Base-by-base conservation (phyloP, 2,888 invertebrate species). In the Brenthis daphne region DNA sequence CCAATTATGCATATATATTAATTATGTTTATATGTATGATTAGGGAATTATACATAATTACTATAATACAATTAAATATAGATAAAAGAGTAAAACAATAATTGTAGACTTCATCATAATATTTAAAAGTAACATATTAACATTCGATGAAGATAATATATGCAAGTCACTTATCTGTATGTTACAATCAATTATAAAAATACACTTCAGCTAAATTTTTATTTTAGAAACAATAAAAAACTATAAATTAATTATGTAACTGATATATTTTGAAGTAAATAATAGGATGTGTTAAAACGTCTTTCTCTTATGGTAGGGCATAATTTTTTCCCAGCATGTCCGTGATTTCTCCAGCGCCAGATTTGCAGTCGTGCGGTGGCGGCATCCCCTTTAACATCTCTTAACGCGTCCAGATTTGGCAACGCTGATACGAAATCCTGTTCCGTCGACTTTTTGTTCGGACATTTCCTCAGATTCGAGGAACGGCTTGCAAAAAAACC, bases 321-420 rank as follows among this genome's bases (percentile, higher is more conserved):
- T 77, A 73, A 68, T 70, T 76, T 77, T 76, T 75, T 65, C 67
- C 80, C 77, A 75, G 73, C 77, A 73, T 77, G 77, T 75, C 79
- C 79, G 80, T 79, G 80, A 80, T 81, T 83, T 83, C 74, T 83
- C 80, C 82, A 78, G 77, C 77, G 74, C 73, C 77, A 73, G 80
- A 79, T 80, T 79, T 80, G 79, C 77, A 77, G 79, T 78, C 79
- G 73, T 78, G 75, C 78, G 79, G 77, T 73, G 80, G 85, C 89
- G 88, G 90, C 87, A 82, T 86, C 85, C 85, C 85, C 89, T 90
- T 90, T 90, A 90, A 89, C 90, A 87, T 89, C 88, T 89, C 86
- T 90, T 90, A 88, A 89, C 90, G 89, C 89, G 87, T 87, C 88
- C 92, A 88, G 90, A 92, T 92, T 90, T 87, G 91, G 90, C 86